Conservation (phyloP, 2,113 vertebrate genomes). For the Megalops atlanticus region DNA sequence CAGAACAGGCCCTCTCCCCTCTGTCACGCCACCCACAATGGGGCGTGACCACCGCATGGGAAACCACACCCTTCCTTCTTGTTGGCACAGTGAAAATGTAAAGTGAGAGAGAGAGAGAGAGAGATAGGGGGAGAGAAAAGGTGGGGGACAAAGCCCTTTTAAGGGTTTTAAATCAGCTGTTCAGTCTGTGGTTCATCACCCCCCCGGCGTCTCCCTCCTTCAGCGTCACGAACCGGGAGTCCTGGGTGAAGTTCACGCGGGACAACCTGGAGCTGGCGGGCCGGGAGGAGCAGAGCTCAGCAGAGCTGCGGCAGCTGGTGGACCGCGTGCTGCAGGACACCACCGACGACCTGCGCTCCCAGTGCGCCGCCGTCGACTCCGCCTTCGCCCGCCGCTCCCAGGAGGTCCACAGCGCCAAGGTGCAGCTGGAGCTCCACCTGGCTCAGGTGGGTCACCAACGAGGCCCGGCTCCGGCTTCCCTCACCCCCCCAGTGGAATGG, state of each 20-base stretch:
- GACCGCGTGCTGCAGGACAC: conserved; percentile 78
- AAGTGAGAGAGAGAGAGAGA: too few relatives aligned
- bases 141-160: too few relatives aligned
- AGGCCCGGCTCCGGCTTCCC: too few relatives aligned
- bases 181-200: too few relatives aligned
- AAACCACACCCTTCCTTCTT: too few relatives aligned
- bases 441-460: conserved; percentile 56
- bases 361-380: conserved; percentile 66
- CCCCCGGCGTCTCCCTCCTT: not conserved
- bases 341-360: conserved; percentile 75
- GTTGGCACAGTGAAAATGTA: too few relatives aligned
- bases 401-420: conserved; percentile 72
- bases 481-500: too few relatives aligned
- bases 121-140: too few relatives aligned
- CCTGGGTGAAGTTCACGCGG: conserved; percentile 79
- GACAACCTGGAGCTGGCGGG: conserved; percentile 75
- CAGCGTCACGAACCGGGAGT: conserved; percentile 74
- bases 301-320: conserved; percentile 73
- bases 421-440: conserved; percentile 73
- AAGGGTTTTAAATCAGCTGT: too few relatives aligned
- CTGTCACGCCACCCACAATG: too few relatives aligned
- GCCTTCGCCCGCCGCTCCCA: conserved; percentile 72
- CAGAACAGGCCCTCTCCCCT: too few relatives aligned
- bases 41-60: too few relatives aligned
- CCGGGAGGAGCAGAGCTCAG: conserved; percentile 71